Evolutionary conservation across 1,140 invertebrate species (phyloP), one percentile per base, ranked within the genome.

Genomic region (Drosophila tani): DNA sequence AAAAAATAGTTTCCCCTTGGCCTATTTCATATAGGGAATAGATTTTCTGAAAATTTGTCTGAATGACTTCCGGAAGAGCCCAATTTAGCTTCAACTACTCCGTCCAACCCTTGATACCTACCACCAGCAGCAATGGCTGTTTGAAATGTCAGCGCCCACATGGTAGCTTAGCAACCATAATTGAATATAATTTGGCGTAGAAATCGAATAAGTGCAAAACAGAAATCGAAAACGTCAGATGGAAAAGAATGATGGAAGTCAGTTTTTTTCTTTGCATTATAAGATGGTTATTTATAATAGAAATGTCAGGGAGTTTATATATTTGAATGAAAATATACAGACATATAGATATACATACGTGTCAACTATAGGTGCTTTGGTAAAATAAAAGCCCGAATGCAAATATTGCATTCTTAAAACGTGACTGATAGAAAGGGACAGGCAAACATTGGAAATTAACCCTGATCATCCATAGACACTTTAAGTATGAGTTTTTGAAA

Each of bases 361-460:
- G 24, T 17, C 14, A 29, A 5, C 5, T 59, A 32, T 43, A 59
- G 27, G 5, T 12, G 64, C 12, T 32, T 40, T 53, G 45, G 29
- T 40, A 64, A 79, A 78, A 81, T 84, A 68, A 76, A 79, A 88
- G 90, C 84, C 68, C 85, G 84, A 88, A 88, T 84, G 75, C 81
- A 90, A 79, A 63, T 66, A 76, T 76, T 63, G 75, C 85, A 85
- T 85, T 82, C 79, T 90, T 90, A 76, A 90, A 74, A 69, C 78
- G 80, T 75, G 53, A n/a, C 21, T 11, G n/a, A 38, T 8, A 24
- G 17, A 24, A 40, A 17, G 14, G 7, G 3, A 38, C 14, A n/a
- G 8, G 9, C 14, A 41, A 21, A 14, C 2, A 19, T 14, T 47
- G 1, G 1, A 46, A 7, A 29, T n/a, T n/a, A 56, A 24, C 27